Base-by-base conservation (phyloP, 2,113 vertebrate species). In the Ranitomeya imitator region DNA sequence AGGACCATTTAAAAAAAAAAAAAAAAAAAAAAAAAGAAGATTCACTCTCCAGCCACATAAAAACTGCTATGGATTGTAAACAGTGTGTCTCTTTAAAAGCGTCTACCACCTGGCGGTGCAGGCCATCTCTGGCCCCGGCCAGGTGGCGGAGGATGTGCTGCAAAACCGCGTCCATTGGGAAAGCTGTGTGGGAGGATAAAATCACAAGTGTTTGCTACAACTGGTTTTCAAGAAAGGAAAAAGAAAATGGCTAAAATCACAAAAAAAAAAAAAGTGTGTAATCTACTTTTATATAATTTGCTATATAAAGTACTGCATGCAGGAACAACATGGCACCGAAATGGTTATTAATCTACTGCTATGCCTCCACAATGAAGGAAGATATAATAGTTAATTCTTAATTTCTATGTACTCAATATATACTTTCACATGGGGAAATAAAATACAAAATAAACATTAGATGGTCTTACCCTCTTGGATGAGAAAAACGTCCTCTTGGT, bases 101-200 rank as follows among this genome's bases (percentile, higher is more conserved):
- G 93, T 91, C 94, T 94, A 93, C 94, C 94, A 95, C 92, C 93
- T 92, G 93, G 94, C 92, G 93, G 94, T 91, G 93, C 92, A 93
- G 93, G 94, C 95, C 95, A 95, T 93, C 95, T 94, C 92, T 96
- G 94, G 93, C 95, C 94, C 93, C 94, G 92, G 93, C 94, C 92
- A 94, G 92, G 93, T 94, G 93, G 93, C 89, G 92, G 94, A 91
- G 91, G 95, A 92, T 90, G 93, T 86, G 93, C 93, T 92, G 93
- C 93, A 94, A 92, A 92, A 91, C 93, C 93, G 15, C 94, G 94
- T 96, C 95, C 95, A 93, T 94, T 95, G 94, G 94, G 94, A 95
- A 94, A 95, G 94, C 95, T 95, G 94, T 94, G 90, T 94, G 93
- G 95, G 95, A 94, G 94, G 94, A 96, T 94, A 95, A 95, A 94